phyloP scores from a whole-genome alignment of 2,888 invertebrate genomes.

The Plebejus melissa region DNA sequence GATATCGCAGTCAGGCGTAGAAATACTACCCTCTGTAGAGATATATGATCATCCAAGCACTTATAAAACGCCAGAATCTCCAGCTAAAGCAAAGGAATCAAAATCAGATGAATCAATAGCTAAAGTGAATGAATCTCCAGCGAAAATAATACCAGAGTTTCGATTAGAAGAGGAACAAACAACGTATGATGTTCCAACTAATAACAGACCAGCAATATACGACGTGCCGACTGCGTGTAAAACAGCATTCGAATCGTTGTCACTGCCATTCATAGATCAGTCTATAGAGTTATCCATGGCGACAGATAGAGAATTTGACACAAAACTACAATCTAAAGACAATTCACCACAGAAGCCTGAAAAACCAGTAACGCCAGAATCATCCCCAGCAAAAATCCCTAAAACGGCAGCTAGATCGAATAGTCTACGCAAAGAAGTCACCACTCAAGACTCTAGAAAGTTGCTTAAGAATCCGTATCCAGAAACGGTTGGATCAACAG shows the following conservation, averaged over 20 bases:
- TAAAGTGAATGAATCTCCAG: conserved; percentile 41
- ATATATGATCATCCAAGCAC: conserved; percentile 66
- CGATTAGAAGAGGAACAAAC: conserved; percentile 58
- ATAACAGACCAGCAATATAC: conserved; percentile 68
- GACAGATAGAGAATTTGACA: conserved; percentile 74
- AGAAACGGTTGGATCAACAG: conserved; percentile 64
- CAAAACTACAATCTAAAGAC: conserved; percentile 65
- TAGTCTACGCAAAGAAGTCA: conserved; percentile 65
- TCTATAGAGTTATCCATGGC: conserved; percentile 71
- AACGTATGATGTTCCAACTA: conserved; percentile 69
- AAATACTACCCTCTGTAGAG: conserved; percentile 67
- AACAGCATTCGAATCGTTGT: conserved; percentile 68
- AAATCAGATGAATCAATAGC: not conserved
- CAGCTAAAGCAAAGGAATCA: conserved; percentile 44
- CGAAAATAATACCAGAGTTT: conserved; percentile 57
- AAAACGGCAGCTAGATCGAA: conserved; percentile 56
- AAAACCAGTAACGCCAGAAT: conserved; percentile 49
- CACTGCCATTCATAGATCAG: conserved; percentile 71
- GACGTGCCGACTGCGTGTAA: conserved; percentile 66
- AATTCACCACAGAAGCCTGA: conserved; percentile 58
- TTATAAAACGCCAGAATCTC: conserved; percentile 48
- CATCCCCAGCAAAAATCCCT: conserved; percentile 54
- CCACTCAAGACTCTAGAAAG: conserved; percentile 51
- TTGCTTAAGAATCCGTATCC: conserved; percentile 61
- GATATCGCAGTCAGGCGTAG: conserved; percentile 72